Evolutionary conservation across 2,888 invertebrate genomes (phyloP), one percentile per base, ranked within the genome.

Genomic region (Brassicogethes aeneus): DNA sequence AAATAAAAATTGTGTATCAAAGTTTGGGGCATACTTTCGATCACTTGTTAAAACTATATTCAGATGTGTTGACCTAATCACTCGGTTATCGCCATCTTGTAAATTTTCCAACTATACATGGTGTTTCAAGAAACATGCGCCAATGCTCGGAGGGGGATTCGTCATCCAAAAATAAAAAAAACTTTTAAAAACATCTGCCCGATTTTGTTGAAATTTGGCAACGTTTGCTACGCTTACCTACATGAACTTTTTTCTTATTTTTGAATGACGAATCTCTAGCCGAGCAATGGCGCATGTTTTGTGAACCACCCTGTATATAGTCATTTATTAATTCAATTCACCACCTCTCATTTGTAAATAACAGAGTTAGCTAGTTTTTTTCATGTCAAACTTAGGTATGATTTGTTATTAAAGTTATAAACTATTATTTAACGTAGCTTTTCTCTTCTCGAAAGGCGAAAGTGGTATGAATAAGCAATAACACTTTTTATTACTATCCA

Each of bases 401-500:
- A 44, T 43, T 42, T 43, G 43, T 43, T 42, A 46, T 42, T 23
- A n/a, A 37, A 43, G 39, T n/a, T n/a, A n/a, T n/a, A n/a, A n/a
- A n/a, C n/a, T n/a, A n/a, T n/a, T n/a, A n/a, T n/a, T 50, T 45
- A 43, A 39, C 41, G 36, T 43, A 37, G 40, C 43, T 47, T 30
- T 48, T 46, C 46, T 40, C n/a, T 41, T 40, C 42, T 41, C 40
- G 49, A 47, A 40, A 46, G 52, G 51, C 53, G 59, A 59, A 59
- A 58, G 59, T 61, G 63, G 64, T 64, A 61, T 60, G 56, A 62
- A 57, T 60, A 61, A 65, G 66, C 66, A 65, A 66, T 66, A 66
- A 65, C 51, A 59, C 44, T 47, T 56, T 53, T 57, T 51, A 51
- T 54, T 55, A 53, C 50, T 46, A 45, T 44, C 51, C 52, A 52